Evolutionary conservation across 2,797 vertebrate genomes (phyloP).

Genomic region (Psittacula derbiana): DNA sequence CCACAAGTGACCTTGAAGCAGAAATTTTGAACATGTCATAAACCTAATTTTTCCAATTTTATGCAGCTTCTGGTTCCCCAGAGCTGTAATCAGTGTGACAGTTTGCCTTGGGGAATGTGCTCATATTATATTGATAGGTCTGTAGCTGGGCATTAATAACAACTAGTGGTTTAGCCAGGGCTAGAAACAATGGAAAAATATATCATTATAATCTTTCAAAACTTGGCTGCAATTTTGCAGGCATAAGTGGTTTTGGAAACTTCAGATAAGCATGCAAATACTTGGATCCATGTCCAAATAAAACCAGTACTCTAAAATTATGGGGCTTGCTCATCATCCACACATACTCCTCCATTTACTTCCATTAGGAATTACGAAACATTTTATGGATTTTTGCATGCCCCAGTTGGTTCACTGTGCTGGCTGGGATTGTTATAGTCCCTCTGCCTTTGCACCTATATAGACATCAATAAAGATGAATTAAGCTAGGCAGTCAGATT

Average conservation of each 20-base stretch:
- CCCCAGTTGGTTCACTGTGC: background rate
- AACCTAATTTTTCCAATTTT: background rate
- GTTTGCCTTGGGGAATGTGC: background rate
- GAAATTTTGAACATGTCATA: background rate
- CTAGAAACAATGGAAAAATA: background rate
- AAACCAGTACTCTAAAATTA: slow-evolving; percentile 9
- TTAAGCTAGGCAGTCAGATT: slow-evolving; percentile 55
- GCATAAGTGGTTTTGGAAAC: slow-evolving; percentile 3
- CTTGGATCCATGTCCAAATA: slow-evolving; percentile 35
- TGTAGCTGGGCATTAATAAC: background rate
- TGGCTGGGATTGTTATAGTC: background rate
- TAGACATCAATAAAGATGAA: slow-evolving; percentile 59
- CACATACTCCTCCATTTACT: background rate
- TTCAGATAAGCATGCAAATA: slow-evolving; percentile 40
- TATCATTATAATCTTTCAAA: background rate
- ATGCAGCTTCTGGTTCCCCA: background rate
- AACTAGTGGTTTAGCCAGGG: background rate
- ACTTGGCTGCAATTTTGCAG: slow-evolving; percentile 10
- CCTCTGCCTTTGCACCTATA: slow-evolving; percentile 27
- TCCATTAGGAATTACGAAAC: slow-evolving; percentile 9
- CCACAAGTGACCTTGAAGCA: background rate
- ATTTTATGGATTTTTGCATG: slow-evolving; percentile 49
- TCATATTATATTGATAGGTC: background rate
- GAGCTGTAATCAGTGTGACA: background rate
- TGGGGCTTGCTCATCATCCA: background rate